These are phyloP conservation scores for Leucophora obtusa DNA, from an alignment of 2,888 invertebrate species.

Conservation along the genomic window DNA sequence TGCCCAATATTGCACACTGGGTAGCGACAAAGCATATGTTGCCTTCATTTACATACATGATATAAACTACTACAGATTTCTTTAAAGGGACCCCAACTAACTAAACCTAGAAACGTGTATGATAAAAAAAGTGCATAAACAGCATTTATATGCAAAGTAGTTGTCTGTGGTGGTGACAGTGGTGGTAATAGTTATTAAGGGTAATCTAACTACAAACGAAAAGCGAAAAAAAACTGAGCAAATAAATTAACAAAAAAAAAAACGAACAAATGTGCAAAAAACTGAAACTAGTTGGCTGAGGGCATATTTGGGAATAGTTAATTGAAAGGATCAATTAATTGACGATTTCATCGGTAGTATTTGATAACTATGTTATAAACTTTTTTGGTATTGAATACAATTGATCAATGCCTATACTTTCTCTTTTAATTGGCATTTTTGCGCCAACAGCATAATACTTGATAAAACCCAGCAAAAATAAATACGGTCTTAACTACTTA, in stretches of 20 bases:
- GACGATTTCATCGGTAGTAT: no score
- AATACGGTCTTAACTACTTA: no score
- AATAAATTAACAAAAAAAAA: constrained; percentile 6
- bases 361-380: no score
- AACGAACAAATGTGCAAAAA: background rate
- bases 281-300: no score
- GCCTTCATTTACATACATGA: background rate
- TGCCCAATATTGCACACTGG: background rate
- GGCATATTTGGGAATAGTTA: no score
- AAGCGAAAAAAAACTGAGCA: constrained; percentile 10
- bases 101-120: background rate
- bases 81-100: background rate
- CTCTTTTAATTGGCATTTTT: no score
- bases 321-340: no score
- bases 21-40: background rate
- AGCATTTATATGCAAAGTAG: constrained; percentile 56
- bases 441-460: no score
- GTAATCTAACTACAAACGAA: constrained; percentile 24
- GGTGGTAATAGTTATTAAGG: constrained; percentile 38
- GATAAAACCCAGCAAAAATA: no score
- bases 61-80: background rate
- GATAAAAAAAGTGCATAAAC: constrained; percentile 40
- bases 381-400: no score
- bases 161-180: constrained; percentile 38
- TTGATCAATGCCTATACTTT: no score